Evolutionary conservation across 2,797 vertebrate species (phyloP).

Genomic region (Acipenser oxyrinchus): DNA sequence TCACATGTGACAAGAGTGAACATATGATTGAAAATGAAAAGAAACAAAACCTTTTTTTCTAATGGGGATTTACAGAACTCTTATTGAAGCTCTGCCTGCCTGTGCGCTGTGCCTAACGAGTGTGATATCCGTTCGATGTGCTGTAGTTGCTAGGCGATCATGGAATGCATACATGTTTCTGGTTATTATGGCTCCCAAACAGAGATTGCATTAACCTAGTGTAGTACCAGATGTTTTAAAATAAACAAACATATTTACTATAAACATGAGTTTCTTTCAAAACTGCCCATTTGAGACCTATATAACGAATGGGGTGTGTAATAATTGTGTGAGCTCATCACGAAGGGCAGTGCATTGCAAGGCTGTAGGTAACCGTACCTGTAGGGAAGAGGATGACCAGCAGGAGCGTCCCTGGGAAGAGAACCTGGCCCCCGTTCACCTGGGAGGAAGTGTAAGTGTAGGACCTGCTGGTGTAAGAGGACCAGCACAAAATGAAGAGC

Average conservation of each 20-base stretch:
- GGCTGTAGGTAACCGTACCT: conserved; percentile 39
- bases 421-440: conserved; percentile 54
- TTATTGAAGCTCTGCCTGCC: no score
- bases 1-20: no score
- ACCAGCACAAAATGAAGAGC: conserved; percentile 67
- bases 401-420: conserved; percentile 62
- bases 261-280: conserved; percentile 25
- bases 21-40: no score
- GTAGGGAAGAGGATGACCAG: conserved; percentile 55
- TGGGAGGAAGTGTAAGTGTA: conserved; percentile 64
- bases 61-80: no score
- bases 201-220: neutral
- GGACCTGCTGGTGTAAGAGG: conserved; percentile 50
- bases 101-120: no score
- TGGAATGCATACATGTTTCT: neutral
- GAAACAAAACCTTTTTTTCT: no score
- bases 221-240: neutral
- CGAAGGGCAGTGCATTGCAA: neutral
- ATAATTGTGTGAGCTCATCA: no score
- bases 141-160: neutral
- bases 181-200: neutral
- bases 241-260: conserved; percentile 28
- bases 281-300: neutral
- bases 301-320: no score
- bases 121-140: no score